Percentiles rank a stretch among this genome's conserved stretches.
phyloP scores from a whole-genome alignment of 64 coral and sea anemone genomes.

The Pocillopora damicornis region DNA sequence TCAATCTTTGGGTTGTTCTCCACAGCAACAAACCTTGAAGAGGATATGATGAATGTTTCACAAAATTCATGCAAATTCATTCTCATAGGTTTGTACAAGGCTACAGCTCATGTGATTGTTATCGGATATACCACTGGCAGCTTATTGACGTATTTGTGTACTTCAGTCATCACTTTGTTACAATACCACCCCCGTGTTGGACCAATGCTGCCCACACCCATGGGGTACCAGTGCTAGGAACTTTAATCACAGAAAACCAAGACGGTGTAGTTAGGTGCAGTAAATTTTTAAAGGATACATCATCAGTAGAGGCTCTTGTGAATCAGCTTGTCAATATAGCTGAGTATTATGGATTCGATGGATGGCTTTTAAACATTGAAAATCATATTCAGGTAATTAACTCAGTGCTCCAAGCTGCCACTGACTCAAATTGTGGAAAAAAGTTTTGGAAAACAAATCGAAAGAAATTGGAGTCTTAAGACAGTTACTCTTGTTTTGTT shows the following conservation, averaged over 20 bases:
- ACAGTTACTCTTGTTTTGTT: too few relatives aligned
- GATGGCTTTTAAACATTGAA: conserved; percentile 97
- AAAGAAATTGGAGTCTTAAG: too few relatives aligned
- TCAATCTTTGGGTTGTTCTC: too few relatives aligned
- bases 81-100: conserved; percentile 93
- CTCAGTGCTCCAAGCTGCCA: not conserved
- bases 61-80: not conserved
- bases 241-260: conserved; percentile 86
- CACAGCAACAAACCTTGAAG: too few relatives aligned
- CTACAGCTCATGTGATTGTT: conserved; percentile 53
- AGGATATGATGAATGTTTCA: not conserved
- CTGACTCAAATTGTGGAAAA: too few relatives aligned
- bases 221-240: conserved; percentile 86
- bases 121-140: conserved; percentile 95
- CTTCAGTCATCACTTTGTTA: conserved; percentile 98
- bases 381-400: conserved; percentile 91
- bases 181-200: conserved; percentile 92
- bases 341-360: conserved; percentile 98
- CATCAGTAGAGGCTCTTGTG: conserved; percentile 51
- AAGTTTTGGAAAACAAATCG: too few relatives aligned
- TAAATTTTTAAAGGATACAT: conserved; percentile 60
- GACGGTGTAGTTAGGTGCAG: conserved; percentile 75
- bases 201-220: conserved; percentile 98
- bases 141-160: conserved; percentile 95
- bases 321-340: conserved; percentile 87